Conservation (phyloP, 2,888 invertebrate species). For the Ornithoptera alexandrae region DNA sequence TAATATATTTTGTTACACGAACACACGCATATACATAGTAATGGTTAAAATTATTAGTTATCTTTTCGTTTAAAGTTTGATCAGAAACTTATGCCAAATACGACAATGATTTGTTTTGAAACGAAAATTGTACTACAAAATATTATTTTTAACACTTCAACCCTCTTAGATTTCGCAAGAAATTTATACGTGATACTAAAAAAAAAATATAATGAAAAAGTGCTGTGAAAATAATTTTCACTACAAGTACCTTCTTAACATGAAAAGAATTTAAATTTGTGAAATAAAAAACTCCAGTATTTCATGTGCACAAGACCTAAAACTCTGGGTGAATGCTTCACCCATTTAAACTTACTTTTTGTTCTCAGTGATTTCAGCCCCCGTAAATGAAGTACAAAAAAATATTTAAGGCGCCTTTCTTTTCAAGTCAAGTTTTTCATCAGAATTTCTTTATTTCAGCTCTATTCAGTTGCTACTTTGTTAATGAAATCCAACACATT, state of each 20-base stretch:
- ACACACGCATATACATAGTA: no score
- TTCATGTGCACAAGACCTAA: conserved; percentile 1
- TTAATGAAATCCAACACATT: background rate
- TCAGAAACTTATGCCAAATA: no score
- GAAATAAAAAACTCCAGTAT: background rate
- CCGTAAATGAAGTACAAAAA: conserved; percentile 4
- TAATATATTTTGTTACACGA: no score
- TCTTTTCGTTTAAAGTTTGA: no score
- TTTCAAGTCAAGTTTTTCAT: conserved; percentile 1
- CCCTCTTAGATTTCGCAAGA: no score
- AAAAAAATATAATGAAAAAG: no score
- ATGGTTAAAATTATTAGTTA: no score
- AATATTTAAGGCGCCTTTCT: background rate
- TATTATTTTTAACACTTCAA: no score
- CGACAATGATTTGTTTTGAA: no score
- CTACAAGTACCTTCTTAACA: background rate
- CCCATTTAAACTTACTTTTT: conserved; percentile 3
- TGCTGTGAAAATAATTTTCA: background rate
- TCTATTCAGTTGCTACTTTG: background rate
- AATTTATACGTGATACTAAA: no score
- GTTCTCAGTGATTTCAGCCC: background rate
- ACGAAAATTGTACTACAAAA: no score
- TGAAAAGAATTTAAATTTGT: background rate
- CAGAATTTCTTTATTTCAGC: background rate
- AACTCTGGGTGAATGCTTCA: background rate